These are phyloP conservation scores for Linepithema humile DNA, from an alignment of 1,140 invertebrate species.

Conservation along the genomic window DNA sequence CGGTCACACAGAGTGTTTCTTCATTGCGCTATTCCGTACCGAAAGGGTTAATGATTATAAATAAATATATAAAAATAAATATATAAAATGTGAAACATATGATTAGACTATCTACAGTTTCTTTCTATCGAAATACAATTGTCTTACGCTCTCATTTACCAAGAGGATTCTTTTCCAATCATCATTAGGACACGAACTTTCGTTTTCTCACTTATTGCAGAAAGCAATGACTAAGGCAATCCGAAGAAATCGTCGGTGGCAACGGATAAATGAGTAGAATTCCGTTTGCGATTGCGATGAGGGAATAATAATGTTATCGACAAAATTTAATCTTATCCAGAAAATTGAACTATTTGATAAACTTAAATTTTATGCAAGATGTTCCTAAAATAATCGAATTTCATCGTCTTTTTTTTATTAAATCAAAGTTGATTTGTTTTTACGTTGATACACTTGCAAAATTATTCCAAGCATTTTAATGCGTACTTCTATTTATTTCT, in stretches of 20 bases:
- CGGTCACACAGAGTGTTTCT: no score
- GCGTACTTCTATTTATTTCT: neutral
- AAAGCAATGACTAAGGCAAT: neutral
- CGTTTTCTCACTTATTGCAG: neutral
- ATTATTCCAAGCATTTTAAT: neutral
- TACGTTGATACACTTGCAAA: neutral
- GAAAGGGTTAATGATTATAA: no score
- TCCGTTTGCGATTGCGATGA: neutral
- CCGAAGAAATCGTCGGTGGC: neutral
- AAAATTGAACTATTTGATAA: no score
- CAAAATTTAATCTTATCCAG: neutral
- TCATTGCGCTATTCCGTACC: no score
- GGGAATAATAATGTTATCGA: neutral
- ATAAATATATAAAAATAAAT: no score
- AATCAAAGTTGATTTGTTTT: neutral
- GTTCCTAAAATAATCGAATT: neutral
- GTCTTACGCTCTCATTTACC: neutral
- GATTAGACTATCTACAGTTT: no score
- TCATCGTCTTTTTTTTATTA: neutral
- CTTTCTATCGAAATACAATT: neutral
- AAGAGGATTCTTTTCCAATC: neutral
- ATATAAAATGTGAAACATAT: no score
- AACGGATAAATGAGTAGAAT: neutral
- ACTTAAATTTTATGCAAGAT: neutral
- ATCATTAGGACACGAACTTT: neutral